phyloP scores from a whole-genome alignment of 2,888 invertebrate genomes.

The Athalia circularis region DNA sequence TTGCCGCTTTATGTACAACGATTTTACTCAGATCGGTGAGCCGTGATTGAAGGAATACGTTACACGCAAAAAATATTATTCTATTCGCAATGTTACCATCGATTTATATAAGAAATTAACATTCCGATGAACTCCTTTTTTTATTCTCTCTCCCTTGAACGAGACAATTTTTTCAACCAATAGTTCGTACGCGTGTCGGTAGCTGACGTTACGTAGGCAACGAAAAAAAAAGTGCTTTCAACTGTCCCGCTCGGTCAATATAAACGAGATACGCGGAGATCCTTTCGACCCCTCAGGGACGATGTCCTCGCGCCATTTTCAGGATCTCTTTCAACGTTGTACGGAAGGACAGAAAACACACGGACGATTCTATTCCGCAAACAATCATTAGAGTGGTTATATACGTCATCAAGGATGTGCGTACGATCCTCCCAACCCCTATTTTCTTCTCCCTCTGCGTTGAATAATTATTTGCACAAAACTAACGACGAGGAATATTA shows the following conservation, averaged over 20 bases:
- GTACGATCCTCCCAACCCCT: neutral
- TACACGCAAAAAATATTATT: neutral
- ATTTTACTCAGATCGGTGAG: too few species aligned
- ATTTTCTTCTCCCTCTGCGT: neutral
- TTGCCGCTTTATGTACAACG: neutral
- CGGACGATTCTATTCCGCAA: constrained; percentile 27
- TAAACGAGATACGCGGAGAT: too few species aligned
- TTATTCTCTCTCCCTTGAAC: too few species aligned
- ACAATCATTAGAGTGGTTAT: constrained; percentile 19
- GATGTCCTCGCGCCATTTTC: constrained; percentile 11
- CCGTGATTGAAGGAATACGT: neutral
- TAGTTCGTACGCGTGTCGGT: too few species aligned
- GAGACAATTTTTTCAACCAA: too few species aligned
- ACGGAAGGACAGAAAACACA: neutral
- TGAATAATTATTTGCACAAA: constrained; percentile 42
- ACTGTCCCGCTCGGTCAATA: too few species aligned
- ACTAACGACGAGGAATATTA: constrained; percentile 4
- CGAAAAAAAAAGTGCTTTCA: too few species aligned
- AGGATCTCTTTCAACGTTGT: constrained; percentile 8
- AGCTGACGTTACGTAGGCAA: too few species aligned
- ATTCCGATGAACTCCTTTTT: too few species aligned
- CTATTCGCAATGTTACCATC: too few species aligned
- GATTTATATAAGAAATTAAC: too few species aligned
- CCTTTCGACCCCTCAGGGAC: constrained; percentile 2
- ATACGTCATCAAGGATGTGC: neutral